Evolutionary conservation across 1,140 invertebrate species (phyloP).

Genomic region (Daktulosphaira vitifoliae): DNA sequence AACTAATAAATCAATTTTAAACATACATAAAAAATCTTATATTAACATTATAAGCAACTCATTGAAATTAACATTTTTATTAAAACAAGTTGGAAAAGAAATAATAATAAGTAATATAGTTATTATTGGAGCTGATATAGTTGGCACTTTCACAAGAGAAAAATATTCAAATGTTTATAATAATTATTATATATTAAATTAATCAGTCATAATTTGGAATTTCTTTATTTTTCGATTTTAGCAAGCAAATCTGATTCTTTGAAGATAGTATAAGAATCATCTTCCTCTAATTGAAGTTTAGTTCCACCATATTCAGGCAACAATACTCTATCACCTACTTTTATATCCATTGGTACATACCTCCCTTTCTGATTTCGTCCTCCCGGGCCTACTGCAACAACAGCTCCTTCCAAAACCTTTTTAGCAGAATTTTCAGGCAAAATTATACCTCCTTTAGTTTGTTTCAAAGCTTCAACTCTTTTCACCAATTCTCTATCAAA

Average conservation of each 20-base stretch:
- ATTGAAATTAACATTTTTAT: no score
- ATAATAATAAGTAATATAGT: no score
- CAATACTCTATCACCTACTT: slow-evolving; percentile 88
- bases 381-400: slow-evolving; percentile 90
- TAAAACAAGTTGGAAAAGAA: no score
- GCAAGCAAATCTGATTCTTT: slow-evolving; percentile 94
- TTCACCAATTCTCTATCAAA: slow-evolving; percentile 94
- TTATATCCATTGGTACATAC: slow-evolving; percentile 68
- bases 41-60: no score
- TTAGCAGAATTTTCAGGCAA: slow-evolving; percentile 92
- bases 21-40: no score
- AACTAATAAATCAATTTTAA: no score
- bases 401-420: slow-evolving; percentile 89
- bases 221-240: slow-evolving; percentile 58
- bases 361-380: slow-evolving; percentile 76
- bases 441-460: slow-evolving; percentile 95
- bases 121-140: no score
- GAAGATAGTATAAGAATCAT: slow-evolving; percentile 83
- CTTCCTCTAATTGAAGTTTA: slow-evolving; percentile 71
- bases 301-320: slow-evolving; percentile 98
- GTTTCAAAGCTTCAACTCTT: slow-evolving; percentile 82
- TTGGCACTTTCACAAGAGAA: no score
- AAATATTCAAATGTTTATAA: no score
- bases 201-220: slow-evolving; percentile 22
- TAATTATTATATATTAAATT: slow-evolving; percentile 12